phyloP scores from a whole-genome alignment of 2,797 vertebrate genomes.

The Sparus aurata region DNA sequence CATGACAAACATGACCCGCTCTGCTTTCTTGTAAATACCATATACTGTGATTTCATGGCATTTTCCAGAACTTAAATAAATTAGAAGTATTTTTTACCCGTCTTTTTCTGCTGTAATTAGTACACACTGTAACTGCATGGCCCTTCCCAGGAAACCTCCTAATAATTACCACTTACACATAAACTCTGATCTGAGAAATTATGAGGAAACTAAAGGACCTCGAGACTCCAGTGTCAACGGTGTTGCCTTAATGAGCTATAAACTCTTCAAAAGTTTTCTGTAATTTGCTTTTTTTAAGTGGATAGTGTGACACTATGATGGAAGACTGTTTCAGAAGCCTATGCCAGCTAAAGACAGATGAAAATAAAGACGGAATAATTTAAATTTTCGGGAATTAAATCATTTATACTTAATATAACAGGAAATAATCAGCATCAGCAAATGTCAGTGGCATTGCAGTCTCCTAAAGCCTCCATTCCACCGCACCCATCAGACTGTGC shows the following conservation, averaged over 20 bases:
- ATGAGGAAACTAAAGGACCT: neutral
- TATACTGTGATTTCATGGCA: neutral
- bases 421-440: neutral
- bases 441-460: neutral
- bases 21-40: constrained; percentile 3
- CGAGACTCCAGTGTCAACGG: neutral
- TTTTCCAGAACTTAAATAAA: constrained; percentile 13
- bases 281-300: neutral
- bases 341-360: neutral
- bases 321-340: neutral
- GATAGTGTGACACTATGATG: neutral
- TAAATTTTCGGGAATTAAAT: neutral
- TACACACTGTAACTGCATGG: neutral
- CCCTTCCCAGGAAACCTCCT: neutral
- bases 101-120: neutral
- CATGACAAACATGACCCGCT: constrained; percentile 1
- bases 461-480: neutral
- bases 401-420: neutral
- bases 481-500: neutral
- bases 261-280: neutral
- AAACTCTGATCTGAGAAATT: constrained; percentile 5
- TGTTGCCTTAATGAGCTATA: constrained; percentile 9
- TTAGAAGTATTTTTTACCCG: neutral
- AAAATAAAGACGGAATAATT: neutral
- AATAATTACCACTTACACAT: constrained; percentile 17